Percentiles rank a stretch among this genome's conserved stretches.
Evolutionary conservation across 2,797 vertebrate genomes (phyloP).

Genomic region (Eidolon dupreanum): DNA sequence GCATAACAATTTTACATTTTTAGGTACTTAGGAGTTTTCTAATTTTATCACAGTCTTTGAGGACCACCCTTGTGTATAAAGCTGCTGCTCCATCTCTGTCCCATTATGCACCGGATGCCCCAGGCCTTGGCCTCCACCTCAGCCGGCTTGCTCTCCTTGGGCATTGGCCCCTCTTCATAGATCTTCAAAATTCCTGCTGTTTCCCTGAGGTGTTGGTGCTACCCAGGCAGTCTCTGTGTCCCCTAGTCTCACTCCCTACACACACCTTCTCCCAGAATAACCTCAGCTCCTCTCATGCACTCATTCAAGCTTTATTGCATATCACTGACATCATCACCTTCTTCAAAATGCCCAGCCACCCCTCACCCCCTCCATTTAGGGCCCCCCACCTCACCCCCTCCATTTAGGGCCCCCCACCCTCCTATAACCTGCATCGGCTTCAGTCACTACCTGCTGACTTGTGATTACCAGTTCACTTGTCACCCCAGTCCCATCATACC

Average conservation of each 20-base stretch:
- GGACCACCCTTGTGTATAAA: not conserved
- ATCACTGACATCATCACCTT: not conserved
- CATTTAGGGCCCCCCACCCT: not conserved
- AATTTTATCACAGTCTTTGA: not conserved
- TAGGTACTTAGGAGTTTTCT: not conserved
- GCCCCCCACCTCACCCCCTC: not conserved
- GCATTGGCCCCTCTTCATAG: not conserved
- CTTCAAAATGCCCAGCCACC: not conserved
- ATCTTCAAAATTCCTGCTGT: not conserved
- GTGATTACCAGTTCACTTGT: not conserved
- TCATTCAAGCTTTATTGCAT: not conserved
- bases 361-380: not conserved
- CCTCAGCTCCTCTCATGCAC: not conserved
- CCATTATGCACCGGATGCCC: not conserved
- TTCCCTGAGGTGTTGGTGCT: not conserved
- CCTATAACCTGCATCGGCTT: not conserved
- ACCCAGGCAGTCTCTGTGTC: not conserved
- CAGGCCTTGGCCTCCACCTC: not conserved
- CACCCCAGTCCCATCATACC: not conserved
- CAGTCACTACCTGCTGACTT: not conserved
- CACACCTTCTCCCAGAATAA: not conserved
- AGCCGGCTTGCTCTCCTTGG: not conserved
- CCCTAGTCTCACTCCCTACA: too few relatives aligned
- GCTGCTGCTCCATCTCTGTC: not conserved
- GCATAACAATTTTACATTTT: not conserved